Evolutionary conservation across 2,797 vertebrate genomes (phyloP), one percentile per base, ranked within the genome.

Genomic region (Amphiprion clarkii): DNA sequence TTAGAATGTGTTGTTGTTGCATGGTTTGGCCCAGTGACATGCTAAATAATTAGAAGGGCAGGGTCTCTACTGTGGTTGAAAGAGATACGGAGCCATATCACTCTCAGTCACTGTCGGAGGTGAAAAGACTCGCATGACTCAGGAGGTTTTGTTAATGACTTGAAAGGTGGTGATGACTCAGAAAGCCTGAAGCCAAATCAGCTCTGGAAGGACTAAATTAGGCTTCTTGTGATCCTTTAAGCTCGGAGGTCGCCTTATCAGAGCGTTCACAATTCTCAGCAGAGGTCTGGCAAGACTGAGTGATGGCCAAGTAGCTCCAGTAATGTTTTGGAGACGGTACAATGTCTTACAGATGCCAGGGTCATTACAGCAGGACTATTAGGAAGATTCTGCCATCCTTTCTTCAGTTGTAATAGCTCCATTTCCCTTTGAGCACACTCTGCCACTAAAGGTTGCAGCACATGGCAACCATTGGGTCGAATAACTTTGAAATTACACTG

Each of bases 251-350:
- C 0, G 1, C 21, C 65, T 81, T 74, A 78, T 86, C 69, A 71
- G 29, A 66, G 56, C 29, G 27, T 57, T 67, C 53, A 49, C 55
- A 51, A 23, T 61, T 62, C 78, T 74, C 59, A 55, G 59, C 11
- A n/a, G 71, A 70, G 52, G 46, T 42, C 23, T 40, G 6, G 13
- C 3, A 0, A 55, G 60, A 53, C 53, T 83, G 71, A 87, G 36
- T 40, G 66, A 78, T 82, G 56, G 80, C 64, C 71, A 71, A 62
- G 70, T 53, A 21, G 54, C 73, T 76, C 65, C 72, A 42, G 67
- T 83, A 80, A 85, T 78, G 85, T 77, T 82, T 83, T 68, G 74
- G 79, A 86, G 77, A 85, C 2, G 2, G 51, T 54, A 36, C 71
- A 70, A 42, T 63, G 67, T 64, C 57, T 58, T 1, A 5, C 59